Percentiles rank a stretch among this genome's conserved stretches.
phyloP scores from a whole-genome alignment of 2,888 invertebrate species.

The Oasisia sp. region DNA sequence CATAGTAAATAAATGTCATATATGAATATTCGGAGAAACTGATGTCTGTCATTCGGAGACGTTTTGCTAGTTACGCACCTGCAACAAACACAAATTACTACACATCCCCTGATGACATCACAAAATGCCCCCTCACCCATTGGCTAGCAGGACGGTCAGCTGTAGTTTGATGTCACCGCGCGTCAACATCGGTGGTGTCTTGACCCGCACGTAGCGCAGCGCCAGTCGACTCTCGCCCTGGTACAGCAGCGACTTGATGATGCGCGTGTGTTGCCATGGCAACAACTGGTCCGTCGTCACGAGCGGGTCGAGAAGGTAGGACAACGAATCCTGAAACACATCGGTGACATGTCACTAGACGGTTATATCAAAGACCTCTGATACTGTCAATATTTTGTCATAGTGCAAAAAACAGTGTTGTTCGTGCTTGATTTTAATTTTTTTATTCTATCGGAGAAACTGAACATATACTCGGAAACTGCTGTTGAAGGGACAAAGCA shows the following conservation, averaged over 20 bases:
- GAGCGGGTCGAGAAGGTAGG: conserved; percentile 74
- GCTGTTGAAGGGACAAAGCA: too few species aligned
- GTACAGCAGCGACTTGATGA: conserved; percentile 74
- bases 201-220: conserved; percentile 75
- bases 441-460: too few species aligned
- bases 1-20: too few species aligned
- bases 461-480: too few species aligned
- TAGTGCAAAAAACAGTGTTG: too few species aligned
- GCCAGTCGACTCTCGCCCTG: conserved; percentile 79
- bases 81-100: not conserved
- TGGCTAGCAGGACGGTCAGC: conserved; percentile 74
- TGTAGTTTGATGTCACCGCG: conserved; percentile 68
- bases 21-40: too few species aligned
- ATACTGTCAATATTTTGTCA: too few species aligned
- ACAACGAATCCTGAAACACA: conserved; percentile 73
- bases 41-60: too few species aligned
- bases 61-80: too few species aligned
- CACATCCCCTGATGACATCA: not conserved
- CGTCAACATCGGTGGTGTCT: conserved; percentile 71
- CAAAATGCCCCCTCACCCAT: conserved; percentile 65
- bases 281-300: conserved; percentile 72
- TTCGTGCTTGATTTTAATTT: too few species aligned
- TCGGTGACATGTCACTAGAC: not conserved
- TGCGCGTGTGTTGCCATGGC: conserved; percentile 79
- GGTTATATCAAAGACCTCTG: too few species aligned